These are phyloP conservation scores for Magallana ariakensis DNA, from an alignment of 1,140 invertebrate species.

Conservation along the genomic window DNA sequence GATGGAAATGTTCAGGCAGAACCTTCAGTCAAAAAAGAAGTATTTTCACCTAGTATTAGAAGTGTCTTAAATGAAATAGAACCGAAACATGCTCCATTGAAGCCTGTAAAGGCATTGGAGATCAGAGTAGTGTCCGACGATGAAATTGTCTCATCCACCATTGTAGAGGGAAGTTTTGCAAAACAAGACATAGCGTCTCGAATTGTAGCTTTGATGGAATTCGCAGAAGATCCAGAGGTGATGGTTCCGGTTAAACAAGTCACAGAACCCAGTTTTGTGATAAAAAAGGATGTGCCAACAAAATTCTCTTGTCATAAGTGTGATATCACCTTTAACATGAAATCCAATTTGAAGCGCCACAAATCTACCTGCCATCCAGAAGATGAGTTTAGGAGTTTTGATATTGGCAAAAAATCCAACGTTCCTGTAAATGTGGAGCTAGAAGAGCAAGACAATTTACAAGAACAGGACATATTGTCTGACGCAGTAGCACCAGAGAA, in stretches of 20 bases:
- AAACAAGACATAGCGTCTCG: not conserved
- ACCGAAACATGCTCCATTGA: not conserved
- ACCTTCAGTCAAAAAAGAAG: not conserved
- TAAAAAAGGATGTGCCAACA: not conserved
- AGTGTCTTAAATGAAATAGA: not conserved
- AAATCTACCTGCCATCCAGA: not conserved
- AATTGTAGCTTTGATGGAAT: not conserved
- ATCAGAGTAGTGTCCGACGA: not conserved
- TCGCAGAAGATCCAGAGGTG: not conserved
- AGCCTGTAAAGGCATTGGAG: not conserved
- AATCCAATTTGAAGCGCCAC: not conserved
- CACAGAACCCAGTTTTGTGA: constrained; percentile 14
- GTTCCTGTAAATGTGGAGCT: not conserved
- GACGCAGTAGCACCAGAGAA: not conserved
- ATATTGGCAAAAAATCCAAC: not conserved
- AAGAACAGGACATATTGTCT: not conserved
- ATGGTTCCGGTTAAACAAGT: not conserved
- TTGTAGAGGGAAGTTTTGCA: constrained; percentile 2
- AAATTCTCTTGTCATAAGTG: not conserved
- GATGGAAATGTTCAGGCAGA: not conserved
- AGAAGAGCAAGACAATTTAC: not conserved
- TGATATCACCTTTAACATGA: not conserved
- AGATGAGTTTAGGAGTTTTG: constrained; percentile 25
- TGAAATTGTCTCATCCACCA: constrained; percentile 5
- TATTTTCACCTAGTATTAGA: not conserved